Evolutionary conservation across 2,113 vertebrate genomes (phyloP).

Genomic region (Falco punctatus): DNA sequence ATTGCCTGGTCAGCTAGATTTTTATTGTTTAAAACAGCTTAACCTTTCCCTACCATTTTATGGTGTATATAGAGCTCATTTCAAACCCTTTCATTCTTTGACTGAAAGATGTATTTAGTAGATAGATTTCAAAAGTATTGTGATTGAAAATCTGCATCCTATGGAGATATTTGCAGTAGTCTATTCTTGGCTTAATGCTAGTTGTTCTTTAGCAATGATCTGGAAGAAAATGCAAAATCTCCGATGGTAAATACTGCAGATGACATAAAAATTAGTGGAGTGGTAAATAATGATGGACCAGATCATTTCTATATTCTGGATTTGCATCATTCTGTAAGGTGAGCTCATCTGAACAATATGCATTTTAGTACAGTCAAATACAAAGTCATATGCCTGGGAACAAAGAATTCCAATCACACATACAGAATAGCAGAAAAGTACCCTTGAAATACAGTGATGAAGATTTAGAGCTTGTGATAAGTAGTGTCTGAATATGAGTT

Average conservation of each 20-base stretch:
- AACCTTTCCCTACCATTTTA: not conserved
- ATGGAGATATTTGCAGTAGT: not conserved
- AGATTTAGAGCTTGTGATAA: slow-evolving; percentile 34
- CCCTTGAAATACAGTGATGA: slow-evolving; percentile 37
- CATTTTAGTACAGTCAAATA: slow-evolving; percentile 2
- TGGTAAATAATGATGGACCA: slow-evolving; percentile 39
- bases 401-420: slow-evolving; percentile 4
- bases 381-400: slow-evolving; percentile 28
- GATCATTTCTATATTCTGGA: slow-evolving; percentile 6
- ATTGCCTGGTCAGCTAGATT: slow-evolving; percentile 43
- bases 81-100: not conserved
- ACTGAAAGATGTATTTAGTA: not conserved
- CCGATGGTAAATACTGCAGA: slow-evolving; percentile 32
- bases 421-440: slow-evolving; percentile 1
- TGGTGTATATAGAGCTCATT: not conserved
- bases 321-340: not conserved
- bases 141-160: not conserved
- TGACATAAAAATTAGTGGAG: slow-evolving; percentile 50
- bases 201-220: slow-evolving; percentile 10
- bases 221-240: slow-evolving; percentile 13
- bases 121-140: not conserved
- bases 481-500: slow-evolving; percentile 23
- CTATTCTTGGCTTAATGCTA: not conserved
- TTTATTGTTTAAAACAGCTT: slow-evolving; percentile 44
- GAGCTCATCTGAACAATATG: slow-evolving; percentile 42